A percentile compares a stretch with the other conserved stretches of the same genome.
Conservation (phyloP, 1,140 invertebrate genomes). For the Ditylenchus dipsaci region DNA sequence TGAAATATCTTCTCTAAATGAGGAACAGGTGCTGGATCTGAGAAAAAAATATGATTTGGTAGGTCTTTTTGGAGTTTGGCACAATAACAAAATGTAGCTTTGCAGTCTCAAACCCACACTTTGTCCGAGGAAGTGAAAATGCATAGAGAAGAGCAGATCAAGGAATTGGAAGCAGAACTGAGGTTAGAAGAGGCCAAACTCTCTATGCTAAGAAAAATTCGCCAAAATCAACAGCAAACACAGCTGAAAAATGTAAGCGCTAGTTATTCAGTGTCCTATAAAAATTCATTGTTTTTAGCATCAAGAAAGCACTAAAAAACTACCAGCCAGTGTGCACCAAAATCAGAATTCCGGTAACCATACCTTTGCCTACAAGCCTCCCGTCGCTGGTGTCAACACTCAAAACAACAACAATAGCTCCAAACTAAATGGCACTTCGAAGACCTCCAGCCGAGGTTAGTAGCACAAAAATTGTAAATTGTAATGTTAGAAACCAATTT, state of each 20-base stretch:
- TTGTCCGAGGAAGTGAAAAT: conserved; percentile 29
- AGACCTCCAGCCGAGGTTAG: not conserved
- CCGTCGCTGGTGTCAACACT: conserved; percentile 38
- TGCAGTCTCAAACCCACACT: conserved; percentile 31
- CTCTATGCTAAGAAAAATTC: conserved; percentile 45
- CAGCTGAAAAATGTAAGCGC: conserved; percentile 13
- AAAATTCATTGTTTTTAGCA: conserved; percentile 1
- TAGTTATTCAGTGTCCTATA: not conserved
- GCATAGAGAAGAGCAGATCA: conserved; percentile 42
- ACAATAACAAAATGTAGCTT: conserved; percentile 3
- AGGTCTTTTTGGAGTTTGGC: not conserved
- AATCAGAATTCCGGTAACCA: conserved; percentile 37
- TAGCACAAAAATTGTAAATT: too few relatives aligned
- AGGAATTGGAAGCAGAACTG: conserved; percentile 39
- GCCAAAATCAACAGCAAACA: conserved; percentile 33
- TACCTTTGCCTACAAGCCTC: conserved; percentile 45
- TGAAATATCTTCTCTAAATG: conserved; percentile 52
- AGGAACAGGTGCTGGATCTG: conserved; percentile 35
- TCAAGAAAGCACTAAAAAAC: not conserved
- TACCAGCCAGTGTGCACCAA: conserved; percentile 15
- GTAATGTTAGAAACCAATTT: too few relatives aligned
- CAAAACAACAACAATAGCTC: conserved; percentile 6
- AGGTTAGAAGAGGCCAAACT: conserved; percentile 50
- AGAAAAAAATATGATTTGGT: conserved; percentile 28
- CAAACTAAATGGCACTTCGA: not conserved